Evolutionary conservation across 2,113 vertebrate genomes (phyloP).

Genomic region (Tragelaphus strepsiceros): DNA sequence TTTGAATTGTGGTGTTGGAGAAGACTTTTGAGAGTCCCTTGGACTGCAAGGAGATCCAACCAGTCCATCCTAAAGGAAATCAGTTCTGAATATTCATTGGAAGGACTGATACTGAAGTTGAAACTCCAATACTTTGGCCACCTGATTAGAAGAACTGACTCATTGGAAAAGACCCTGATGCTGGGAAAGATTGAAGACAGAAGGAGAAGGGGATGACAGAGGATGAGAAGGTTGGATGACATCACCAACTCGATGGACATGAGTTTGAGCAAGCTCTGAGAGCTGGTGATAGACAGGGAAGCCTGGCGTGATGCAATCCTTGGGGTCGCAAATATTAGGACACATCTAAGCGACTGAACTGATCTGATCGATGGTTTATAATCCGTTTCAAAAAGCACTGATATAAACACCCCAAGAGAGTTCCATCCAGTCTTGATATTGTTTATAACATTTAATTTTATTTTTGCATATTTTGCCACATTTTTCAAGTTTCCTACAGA

Average conservation of each 20-base stretch:
- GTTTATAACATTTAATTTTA: conserved; percentile 2
- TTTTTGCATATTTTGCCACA: background rate
- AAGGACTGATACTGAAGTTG: background rate
- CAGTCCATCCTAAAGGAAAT: background rate
- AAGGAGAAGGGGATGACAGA: background rate
- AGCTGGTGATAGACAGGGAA: background rate
- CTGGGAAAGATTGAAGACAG: background rate
- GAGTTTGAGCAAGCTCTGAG: background rate
- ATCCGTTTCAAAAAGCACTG: background rate
- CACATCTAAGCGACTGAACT: background rate
- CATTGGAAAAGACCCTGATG: background rate
- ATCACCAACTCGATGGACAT: background rate
- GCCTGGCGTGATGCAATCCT: background rate
- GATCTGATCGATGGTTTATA: background rate
- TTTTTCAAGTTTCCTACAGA: conserved; percentile 11
- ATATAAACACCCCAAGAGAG: background rate
- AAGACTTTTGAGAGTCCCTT: background rate
- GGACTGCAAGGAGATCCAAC: background rate
- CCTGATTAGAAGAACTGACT: background rate
- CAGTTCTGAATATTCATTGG: background rate
- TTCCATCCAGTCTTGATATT: background rate
- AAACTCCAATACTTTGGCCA: background rate
- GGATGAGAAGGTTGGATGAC: background rate
- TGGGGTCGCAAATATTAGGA: background rate
- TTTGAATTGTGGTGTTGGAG: background rate